Conservation (phyloP, 2,113 vertebrate genomes). For the Hassar affinis region DNA sequence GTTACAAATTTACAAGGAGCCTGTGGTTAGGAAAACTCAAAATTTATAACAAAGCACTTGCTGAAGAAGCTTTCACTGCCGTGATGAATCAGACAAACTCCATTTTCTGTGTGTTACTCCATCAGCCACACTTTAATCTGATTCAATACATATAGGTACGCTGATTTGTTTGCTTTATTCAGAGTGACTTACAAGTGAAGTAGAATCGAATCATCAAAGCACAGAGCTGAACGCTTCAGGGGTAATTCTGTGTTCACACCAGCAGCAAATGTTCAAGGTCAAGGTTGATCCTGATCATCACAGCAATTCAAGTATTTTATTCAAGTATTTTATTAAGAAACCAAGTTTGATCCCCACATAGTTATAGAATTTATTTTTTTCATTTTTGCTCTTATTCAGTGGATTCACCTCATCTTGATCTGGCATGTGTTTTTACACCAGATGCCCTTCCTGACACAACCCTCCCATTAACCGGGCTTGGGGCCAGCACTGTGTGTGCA, state of each 20-base stretch:
- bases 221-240: neutral
- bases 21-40: slow-evolving; percentile 4
- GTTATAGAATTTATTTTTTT: too few species aligned
- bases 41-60: slow-evolving; percentile 6
- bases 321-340: neutral
- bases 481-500: too few species aligned
- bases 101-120: neutral
- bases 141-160: neutral
- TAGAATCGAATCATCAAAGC: neutral
- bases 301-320: neutral
- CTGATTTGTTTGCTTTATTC: neutral
- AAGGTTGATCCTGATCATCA: neutral
- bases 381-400: too few species aligned
- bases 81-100: neutral
- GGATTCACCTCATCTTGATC: too few species aligned
- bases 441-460: too few species aligned
- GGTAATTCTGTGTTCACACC: neutral
- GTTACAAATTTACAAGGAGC: slow-evolving; percentile 11
- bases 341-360: neutral
- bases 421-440: too few species aligned
- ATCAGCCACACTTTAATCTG: neutral
- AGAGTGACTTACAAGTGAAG: neutral
- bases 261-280: neutral
- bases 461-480: too few species aligned
- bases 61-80: neutral